Conservation (phyloP, 2,113 vertebrate genomes). For the Brachypodius melanocephalos region DNA sequence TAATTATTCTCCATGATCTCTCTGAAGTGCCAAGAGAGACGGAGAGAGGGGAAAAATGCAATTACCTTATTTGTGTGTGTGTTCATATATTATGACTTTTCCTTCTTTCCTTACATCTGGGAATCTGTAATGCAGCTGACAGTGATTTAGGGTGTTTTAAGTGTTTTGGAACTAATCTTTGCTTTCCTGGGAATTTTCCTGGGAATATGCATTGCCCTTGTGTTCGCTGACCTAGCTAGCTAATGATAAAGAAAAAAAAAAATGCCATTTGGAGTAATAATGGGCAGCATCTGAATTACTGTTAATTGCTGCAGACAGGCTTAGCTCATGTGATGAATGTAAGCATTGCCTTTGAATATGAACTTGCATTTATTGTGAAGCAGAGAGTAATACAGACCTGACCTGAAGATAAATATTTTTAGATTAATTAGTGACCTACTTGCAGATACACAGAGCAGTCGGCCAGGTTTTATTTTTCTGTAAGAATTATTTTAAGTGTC, state of each 20-base stretch:
- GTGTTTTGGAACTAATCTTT: constrained; percentile 18
- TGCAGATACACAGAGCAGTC: constrained; percentile 14
- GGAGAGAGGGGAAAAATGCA: neutral
- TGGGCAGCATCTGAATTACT: constrained; percentile 25
- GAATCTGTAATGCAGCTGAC: neutral
- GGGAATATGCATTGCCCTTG: neutral
- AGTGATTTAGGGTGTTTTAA: neutral
- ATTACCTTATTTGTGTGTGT: constrained; percentile 6
- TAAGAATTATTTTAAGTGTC: neutral
- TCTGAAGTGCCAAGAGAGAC: neutral
- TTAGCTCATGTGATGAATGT: constrained; percentile 34
- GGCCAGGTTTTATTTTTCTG: neutral
- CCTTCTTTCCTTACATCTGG: neutral
- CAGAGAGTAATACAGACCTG: neutral
- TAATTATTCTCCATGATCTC: constrained; percentile 31
- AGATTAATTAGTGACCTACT: constrained; percentile 22
- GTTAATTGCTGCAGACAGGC: constrained; percentile 44
- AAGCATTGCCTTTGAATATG: constrained; percentile 51
- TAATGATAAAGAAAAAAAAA: constrained; percentile 6
- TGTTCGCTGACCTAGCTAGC: constrained; percentile 18
- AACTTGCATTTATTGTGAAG: constrained; percentile 46
- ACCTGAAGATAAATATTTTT: constrained; percentile 31
- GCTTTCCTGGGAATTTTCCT: neutral
- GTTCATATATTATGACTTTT: neutral
- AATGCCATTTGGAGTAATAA: constrained; percentile 43